Conservation (phyloP, 2,797 vertebrate genomes). For the Mionectes olivaceus region DNA sequence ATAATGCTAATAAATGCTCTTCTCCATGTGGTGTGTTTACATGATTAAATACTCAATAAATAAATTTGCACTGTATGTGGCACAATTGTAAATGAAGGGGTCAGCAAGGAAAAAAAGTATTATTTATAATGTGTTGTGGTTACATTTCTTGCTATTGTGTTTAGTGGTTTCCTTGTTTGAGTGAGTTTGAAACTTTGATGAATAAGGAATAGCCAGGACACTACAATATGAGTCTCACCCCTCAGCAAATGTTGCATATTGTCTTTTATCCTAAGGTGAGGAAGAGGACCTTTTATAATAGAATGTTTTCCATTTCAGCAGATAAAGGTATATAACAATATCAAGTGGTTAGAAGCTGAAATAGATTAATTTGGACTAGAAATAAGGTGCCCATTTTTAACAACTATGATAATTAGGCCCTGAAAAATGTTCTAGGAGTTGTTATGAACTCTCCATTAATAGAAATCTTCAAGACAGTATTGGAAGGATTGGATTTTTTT, state of each 20-base stretch:
- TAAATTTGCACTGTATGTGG: not conserved
- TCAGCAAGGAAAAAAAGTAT: not conserved
- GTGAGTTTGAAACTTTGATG: not conserved
- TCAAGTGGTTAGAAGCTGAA: not conserved
- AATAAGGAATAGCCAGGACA: not conserved
- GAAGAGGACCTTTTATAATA: not conserved
- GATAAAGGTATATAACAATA: not conserved
- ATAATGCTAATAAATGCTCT: not conserved
- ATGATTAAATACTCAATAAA: not conserved
- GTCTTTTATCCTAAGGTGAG: not conserved
- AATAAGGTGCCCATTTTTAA: not conserved
- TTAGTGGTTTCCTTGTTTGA: not conserved
- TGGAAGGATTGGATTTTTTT: not conserved
- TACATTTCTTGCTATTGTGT: not conserved
- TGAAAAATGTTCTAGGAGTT: slow-evolving; percentile 2
- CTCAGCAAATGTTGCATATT: not conserved
- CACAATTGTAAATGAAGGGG: not conserved
- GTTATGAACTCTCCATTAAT: not conserved
- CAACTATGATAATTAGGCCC: not conserved
- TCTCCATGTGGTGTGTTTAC: not conserved
- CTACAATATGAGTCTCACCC: not conserved
- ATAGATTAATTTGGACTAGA: not conserved
- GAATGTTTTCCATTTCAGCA: not conserved
- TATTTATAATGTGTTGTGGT: not conserved
- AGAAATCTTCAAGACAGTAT: slow-evolving; percentile 19